Percentiles rank a stretch among this genome's conserved stretches.
Evolutionary conservation across 2,113 vertebrate species (phyloP).

Genomic region (Apaloderma vittatum): DNA sequence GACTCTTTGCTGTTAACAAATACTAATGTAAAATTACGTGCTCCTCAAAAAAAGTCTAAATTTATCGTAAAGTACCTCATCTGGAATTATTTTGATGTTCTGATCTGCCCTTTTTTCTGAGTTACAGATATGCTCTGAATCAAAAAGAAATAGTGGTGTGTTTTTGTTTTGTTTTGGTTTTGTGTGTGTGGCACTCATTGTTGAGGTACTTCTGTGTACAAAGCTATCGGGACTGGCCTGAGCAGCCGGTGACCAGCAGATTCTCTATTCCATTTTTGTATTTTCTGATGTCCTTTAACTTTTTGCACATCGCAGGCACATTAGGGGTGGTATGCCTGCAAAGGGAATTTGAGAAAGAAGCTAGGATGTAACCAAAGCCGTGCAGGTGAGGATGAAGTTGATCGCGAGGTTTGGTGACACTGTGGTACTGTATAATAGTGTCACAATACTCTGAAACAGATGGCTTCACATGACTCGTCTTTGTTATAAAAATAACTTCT

Average conservation of each 20-base stretch:
- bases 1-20: background rate
- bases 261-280: background rate
- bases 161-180: background rate
- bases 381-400: background rate
- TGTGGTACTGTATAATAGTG: background rate
- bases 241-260: background rate
- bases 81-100: background rate
- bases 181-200: accelerated
- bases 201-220: background rate
- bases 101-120: background rate
- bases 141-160: background rate
- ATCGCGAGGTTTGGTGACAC: background rate
- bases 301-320: background rate
- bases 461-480: background rate
- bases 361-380: background rate
- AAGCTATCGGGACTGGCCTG: background rate
- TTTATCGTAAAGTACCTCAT: background rate
- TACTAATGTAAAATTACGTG: background rate
- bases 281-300: background rate
- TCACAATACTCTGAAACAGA: background rate
- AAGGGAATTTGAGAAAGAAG: background rate
- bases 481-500: background rate
- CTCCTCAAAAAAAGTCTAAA: background rate
- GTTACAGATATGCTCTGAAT: background rate
- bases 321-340: background rate